phyloP scores from a whole-genome alignment of 2,888 invertebrate genomes.

The Eupithecia tripunctaria region DNA sequence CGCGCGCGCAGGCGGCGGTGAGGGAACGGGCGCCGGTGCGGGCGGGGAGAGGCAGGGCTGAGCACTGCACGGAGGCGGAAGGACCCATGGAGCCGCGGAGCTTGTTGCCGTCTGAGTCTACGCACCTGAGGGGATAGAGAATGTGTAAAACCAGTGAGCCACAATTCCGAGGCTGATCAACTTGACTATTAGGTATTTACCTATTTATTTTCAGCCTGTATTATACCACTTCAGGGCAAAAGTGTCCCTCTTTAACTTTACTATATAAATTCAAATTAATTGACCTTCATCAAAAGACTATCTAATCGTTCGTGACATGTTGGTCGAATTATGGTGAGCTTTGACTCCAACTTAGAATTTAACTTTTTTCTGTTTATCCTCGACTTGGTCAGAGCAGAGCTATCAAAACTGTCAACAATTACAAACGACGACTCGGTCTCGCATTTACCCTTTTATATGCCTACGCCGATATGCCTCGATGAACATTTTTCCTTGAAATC shows the following conservation, averaged over 20 bases:
- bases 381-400: too few relatives aligned
- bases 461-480: too few relatives aligned
- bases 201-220: too few relatives aligned
- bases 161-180: background rate
- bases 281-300: too few relatives aligned
- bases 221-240: too few relatives aligned
- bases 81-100: constrained; percentile 92
- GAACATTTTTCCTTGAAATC: too few relatives aligned
- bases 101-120: constrained; percentile 91
- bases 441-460: background rate
- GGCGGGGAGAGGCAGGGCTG: constrained; percentile 63
- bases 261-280: background rate
- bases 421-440: background rate
- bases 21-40: constrained; percentile 82
- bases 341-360: too few relatives aligned
- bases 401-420: background rate
- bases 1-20: constrained; percentile 84
- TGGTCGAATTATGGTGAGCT: too few relatives aligned
- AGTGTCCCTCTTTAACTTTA: too few relatives aligned
- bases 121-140: constrained; percentile 81
- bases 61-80: constrained; percentile 87
- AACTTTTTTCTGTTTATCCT: too few relatives aligned
- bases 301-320: too few relatives aligned
- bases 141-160: background rate
- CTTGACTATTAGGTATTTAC: background rate